Base-by-base conservation (phyloP, 2,888 invertebrate genomes). In the Vesta saturnalis region DNA sequence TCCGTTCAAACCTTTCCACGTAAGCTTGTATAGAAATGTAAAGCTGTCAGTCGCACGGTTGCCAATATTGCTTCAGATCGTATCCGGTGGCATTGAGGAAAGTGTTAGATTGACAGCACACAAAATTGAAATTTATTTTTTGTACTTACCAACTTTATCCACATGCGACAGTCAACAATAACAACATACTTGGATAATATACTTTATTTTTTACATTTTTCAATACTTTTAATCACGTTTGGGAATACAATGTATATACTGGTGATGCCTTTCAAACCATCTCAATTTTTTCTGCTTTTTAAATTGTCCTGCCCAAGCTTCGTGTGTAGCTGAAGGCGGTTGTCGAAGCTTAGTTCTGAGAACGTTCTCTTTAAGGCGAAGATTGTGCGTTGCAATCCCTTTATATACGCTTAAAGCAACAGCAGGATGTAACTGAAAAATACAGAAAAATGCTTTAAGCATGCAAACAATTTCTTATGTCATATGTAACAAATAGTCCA, bases 111-210 rank as follows among this genome's bases (percentile, higher is more conserved):
- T 77, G 77, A 76, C 77, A 74, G 74, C 74, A 67, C 71, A 71
- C 72, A 71, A 77, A 76, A 78, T 78, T 78, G 78, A 78, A 78
- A 77, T 74, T 72, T n/a, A n/a, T n/a, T 77, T 77, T 74, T 75
- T 73, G 67, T 72, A 49, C 49, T 67, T 54, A 64, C 49, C 52
- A 56, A 56, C 68, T 68, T 72, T 69, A 70, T 67, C 54, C 67
- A 64, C 67, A 70, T 57, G 57, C 65, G 70, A 70, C 71, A 67
- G 60, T 58, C 60, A 61, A 59, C 16, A 47, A 22, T 10, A 46
- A 16, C 23, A 60, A 60, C 23, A 22, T 16, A 30, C 16, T 22
- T 21, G 35, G 15, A 46, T 23, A 52, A 60, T n/a, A n/a, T n/a
- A 61, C 14, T 54, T 54, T 61, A 52, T 52, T 61, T 60, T 47